Conservation (phyloP, 2,888 invertebrate species). For the Pyrocoelia pectoralis region DNA sequence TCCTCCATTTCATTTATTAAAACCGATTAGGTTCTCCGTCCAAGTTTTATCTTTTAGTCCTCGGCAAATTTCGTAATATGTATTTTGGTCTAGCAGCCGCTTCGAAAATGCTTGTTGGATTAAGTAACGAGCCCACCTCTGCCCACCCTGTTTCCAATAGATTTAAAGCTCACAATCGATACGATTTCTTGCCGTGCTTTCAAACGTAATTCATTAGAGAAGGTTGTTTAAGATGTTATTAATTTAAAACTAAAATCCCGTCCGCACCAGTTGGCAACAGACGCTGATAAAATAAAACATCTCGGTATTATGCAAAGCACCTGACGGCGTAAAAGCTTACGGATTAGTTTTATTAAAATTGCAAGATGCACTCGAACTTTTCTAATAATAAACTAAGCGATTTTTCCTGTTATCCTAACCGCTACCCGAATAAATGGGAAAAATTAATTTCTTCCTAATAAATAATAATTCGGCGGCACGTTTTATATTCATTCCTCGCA, state of each 20-base stretch:
- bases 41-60: too few species aligned
- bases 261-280: constrained; percentile 18
- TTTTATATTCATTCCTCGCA: constrained; percentile 25
- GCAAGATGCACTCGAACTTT: constrained; percentile 30
- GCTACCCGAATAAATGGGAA: not conserved
- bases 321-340: constrained; percentile 27
- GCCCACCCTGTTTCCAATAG: too few species aligned
- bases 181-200: too few species aligned
- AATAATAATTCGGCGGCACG: constrained; percentile 4
- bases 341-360: constrained; percentile 35
- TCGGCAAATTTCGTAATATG: too few species aligned
- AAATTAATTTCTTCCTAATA: constrained; percentile 27
- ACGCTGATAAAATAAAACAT: constrained; percentile 18
- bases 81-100: too few species aligned
- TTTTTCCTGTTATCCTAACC: not conserved
- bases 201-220: too few species aligned
- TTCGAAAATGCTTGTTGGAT: too few species aligned
- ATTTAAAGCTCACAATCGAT: too few species aligned
- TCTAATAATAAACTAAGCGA: constrained; percentile 3
- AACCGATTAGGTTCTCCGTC: too few species aligned
- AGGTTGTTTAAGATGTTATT: constrained; percentile 18
- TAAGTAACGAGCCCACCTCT: too few species aligned
- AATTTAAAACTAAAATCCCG: constrained; percentile 18
- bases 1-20: too few species aligned
- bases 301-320: constrained; percentile 26